Percentiles rank a stretch among this genome's conserved stretches.
Conservation (phyloP, 2,113 vertebrate genomes). For the Reinhardtius hippoglossoides region DNA sequence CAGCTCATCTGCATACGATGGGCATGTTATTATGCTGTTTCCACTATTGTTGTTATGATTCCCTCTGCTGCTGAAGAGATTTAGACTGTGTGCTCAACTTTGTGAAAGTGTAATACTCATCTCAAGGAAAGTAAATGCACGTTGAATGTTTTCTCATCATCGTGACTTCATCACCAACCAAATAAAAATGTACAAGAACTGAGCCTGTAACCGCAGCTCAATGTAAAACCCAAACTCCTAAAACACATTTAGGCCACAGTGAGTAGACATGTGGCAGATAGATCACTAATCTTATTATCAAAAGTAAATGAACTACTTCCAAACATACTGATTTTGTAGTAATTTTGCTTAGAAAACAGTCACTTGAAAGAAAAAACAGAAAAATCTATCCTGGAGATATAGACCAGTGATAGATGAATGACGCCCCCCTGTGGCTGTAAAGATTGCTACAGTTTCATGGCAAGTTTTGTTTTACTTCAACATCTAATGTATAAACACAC, state of each 20-base stretch:
- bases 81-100: too few relatives aligned
- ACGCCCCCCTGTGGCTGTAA: conserved; percentile 30
- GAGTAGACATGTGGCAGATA: neutral
- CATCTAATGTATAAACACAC: neutral
- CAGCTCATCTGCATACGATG: conserved; percentile 43
- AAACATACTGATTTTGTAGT: too few relatives aligned
- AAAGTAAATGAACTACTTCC: too few relatives aligned
- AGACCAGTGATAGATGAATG: conserved; percentile 13
- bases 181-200: neutral
- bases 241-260: neutral
- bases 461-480: neutral
- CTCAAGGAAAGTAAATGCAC: neutral
- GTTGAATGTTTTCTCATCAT: neutral
- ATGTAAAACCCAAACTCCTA: neutral
- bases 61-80: conserved; percentile 11
- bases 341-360: neutral
- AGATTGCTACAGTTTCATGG: neutral
- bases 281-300: too few relatives aligned
- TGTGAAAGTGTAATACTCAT: too few relatives aligned
- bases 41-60: conserved; percentile 10
- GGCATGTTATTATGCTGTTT: conserved; percentile 50
- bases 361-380: neutral
- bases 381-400: neutral
- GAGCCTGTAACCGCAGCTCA: neutral
- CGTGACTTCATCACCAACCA: neutral